Conservation (phyloP, 2,113 vertebrate genomes). For the Rhinoptilus africanus region DNA sequence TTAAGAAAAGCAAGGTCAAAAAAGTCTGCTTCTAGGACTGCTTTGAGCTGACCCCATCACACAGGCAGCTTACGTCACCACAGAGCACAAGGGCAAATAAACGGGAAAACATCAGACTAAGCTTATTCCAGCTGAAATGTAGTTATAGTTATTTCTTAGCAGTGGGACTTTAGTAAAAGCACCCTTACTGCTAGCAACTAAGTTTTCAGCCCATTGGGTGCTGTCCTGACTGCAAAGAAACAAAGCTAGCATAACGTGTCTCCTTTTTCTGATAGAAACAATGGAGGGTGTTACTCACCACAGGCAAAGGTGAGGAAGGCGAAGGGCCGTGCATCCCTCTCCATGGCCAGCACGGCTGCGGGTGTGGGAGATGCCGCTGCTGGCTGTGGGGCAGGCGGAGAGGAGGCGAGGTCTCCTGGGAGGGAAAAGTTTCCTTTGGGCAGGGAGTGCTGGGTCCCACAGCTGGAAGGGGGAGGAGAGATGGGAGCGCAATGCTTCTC, state of each 20-base stretch:
- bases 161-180: not conserved
- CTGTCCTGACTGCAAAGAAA: not conserved
- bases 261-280: not conserved
- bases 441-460: conserved; percentile 20
- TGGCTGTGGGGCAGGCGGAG: not conserved
- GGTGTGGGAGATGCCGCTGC: not conserved
- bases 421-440: not conserved
- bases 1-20: not conserved
- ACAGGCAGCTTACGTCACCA: not conserved
- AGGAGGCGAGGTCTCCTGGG: not conserved
- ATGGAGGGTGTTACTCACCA: conserved; percentile 22
- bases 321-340: not conserved
- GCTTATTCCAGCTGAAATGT: not conserved
- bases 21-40: not conserved
- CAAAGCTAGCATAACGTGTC: not conserved
- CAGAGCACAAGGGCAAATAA: not conserved
- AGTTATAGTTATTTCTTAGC: not conserved
- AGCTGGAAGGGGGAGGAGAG: conserved; percentile 7
- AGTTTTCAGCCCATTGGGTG: not conserved
- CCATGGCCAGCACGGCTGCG: conserved; percentile 13
- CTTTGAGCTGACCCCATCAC: not conserved
- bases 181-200: not conserved
- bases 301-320: not conserved
- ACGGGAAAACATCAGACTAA: not conserved
- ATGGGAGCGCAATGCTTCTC: not conserved